Conservation (phyloP, 2,113 vertebrate species). For the Macrotis lagotis region DNA sequence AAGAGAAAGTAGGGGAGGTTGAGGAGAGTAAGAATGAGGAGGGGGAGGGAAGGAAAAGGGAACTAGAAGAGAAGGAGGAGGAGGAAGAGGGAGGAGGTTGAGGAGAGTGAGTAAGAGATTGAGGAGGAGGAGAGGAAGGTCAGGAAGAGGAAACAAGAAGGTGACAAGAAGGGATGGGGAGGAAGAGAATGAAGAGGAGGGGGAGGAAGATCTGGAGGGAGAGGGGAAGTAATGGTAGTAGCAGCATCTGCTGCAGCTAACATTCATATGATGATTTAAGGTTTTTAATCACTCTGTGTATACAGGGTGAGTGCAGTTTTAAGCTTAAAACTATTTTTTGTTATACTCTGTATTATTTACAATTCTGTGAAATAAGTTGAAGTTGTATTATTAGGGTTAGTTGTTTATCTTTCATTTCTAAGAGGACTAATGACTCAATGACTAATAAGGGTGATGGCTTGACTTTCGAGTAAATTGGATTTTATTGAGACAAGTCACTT, state of each 20-base stretch:
- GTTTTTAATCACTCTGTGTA: background rate
- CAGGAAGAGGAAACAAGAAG: background rate
- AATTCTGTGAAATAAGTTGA: background rate
- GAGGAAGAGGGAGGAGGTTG: fast-evolving
- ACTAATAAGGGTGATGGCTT: background rate
- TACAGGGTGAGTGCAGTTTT: background rate
- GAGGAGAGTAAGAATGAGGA: background rate
- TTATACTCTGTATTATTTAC: background rate
- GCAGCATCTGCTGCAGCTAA: background rate
- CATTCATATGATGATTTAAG: background rate
- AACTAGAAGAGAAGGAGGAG: background rate
- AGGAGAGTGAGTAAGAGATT: fast-evolving
- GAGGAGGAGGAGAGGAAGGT: background rate
- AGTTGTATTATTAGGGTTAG: background rate
- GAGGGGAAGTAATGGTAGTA: background rate
- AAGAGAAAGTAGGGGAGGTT: too few relatives aligned
- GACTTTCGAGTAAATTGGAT: background rate
- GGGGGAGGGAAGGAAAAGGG: background rate
- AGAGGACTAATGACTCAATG: background rate
- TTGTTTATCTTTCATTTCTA: background rate
- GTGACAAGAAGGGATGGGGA: background rate
- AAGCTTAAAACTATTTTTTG: background rate
- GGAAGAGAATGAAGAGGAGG: background rate
- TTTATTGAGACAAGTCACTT: background rate
- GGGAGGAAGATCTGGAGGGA: background rate